Conservation (phyloP, 2,888 invertebrate genomes). For the Mythimna ferrago region DNA sequence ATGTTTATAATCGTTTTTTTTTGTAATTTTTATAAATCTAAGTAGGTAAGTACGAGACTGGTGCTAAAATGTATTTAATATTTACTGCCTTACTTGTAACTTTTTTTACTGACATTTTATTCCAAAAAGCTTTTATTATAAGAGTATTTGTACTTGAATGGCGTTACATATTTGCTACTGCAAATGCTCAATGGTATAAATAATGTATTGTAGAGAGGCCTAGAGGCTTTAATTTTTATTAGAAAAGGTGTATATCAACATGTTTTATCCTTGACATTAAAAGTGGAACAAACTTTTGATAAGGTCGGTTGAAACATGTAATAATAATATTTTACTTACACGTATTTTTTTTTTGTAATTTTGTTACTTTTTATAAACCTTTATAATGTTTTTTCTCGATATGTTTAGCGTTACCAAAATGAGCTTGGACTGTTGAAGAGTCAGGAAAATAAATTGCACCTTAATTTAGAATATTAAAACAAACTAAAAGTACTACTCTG, state of each 20-base stretch:
- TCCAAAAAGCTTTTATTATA: neutral
- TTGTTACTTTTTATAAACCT: neutral
- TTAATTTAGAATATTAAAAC: neutral
- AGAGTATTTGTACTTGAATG: neutral
- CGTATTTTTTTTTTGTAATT: neutral
- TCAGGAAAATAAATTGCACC: neutral
- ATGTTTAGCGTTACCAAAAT: neutral
- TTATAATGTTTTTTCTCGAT: neutral
- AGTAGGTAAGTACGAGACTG: neutral
- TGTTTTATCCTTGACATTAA: neutral
- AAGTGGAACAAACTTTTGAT: neutral
- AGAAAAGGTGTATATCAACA: neutral
- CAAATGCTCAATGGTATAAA: slow-evolving; percentile 15
- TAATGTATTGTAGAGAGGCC: neutral
- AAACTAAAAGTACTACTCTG: neutral
- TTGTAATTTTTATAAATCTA: neutral
- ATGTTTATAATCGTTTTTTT: neutral
- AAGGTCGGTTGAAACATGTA: neutral
- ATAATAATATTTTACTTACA: neutral
- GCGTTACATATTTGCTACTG: neutral
- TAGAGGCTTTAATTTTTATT: neutral
- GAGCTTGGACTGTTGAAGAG: neutral
- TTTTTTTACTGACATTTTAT: neutral
- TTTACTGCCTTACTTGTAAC: neutral
- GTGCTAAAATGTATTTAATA: neutral